A percentile compares a stretch with the other conserved stretches of the same genome.
phyloP scores from a whole-genome alignment of 1,140 invertebrate genomes.

The Scaptomyza hsui region DNA sequence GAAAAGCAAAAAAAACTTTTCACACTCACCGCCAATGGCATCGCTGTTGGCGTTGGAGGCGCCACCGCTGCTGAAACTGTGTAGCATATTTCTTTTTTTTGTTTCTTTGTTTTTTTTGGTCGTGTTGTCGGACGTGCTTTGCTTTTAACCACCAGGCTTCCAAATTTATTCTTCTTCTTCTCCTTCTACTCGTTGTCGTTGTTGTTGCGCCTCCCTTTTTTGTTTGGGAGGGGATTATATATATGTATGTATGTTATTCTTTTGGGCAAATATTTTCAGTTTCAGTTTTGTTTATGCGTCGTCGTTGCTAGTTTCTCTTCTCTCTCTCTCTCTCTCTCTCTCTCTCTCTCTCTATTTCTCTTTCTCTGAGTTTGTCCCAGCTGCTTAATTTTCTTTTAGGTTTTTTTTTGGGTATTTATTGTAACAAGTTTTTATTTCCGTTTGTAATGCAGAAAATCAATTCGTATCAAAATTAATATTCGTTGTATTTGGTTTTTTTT shows the following conservation, averaged over 20 bases:
- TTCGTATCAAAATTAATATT: slow-evolving; percentile 43
- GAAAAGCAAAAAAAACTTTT: slow-evolving; percentile 43
- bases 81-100: slow-evolving; percentile 79
- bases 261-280: slow-evolving; percentile 60
- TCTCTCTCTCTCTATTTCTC: neutral
- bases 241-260: slow-evolving; percentile 20
- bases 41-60: slow-evolving; percentile 63
- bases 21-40: slow-evolving; percentile 73
- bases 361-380: slow-evolving; percentile 8
- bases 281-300: slow-evolving; percentile 53
- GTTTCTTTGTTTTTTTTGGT: slow-evolving; percentile 14
- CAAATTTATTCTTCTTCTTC: slow-evolving; percentile 17
- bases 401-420: slow-evolving; percentile 7
- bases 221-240: slow-evolving; percentile 2
- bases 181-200: neutral
- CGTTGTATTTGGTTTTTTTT: slow-evolving; percentile 34
- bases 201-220: slow-evolving; percentile 15
- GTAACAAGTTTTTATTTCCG: neutral
- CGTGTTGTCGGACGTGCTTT: slow-evolving; percentile 21
- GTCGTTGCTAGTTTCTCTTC: slow-evolving; percentile 18
- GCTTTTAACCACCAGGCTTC: slow-evolving; percentile 13
- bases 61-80: slow-evolving; percentile 75
- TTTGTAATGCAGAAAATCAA: slow-evolving; percentile 11
- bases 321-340: neutral
- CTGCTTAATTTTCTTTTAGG: too few relatives aligned